phyloP scores from a whole-genome alignment of 64 coral and sea anemone species.

The Pachyseris speciosa region DNA sequence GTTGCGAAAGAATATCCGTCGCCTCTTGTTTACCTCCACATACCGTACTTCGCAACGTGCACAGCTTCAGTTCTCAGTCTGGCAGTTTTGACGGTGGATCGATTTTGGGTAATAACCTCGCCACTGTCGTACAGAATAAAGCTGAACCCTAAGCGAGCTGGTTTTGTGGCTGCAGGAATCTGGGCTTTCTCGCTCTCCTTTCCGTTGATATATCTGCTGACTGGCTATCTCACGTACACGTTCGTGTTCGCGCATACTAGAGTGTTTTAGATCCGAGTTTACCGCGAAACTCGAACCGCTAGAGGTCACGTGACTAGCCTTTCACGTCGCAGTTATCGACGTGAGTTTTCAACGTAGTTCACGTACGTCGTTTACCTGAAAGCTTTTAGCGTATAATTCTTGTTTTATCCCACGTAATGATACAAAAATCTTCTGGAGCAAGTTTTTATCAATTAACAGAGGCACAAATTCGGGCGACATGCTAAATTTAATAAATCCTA shows the following conservation, averaged over 20 bases:
- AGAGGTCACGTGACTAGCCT: too few species aligned
- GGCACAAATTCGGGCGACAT: too few species aligned
- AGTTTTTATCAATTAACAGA: too few species aligned
- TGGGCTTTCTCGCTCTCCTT: conserved; percentile 76
- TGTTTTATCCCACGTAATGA: too few species aligned
- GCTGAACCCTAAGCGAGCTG: conserved; percentile 58
- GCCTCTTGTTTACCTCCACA: conserved; percentile 21
- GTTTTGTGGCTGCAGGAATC: conserved; percentile 55
- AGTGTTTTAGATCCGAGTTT: too few species aligned
- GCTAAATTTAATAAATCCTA: too few species aligned
- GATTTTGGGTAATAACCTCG: conserved; percentile 68
- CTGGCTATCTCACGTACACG: conserved; percentile 63
- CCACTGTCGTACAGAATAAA: conserved; percentile 61
- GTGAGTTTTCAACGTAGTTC: too few species aligned
- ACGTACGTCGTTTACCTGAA: too few species aligned
- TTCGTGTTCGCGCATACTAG: conserved; percentile 80
- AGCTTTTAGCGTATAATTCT: too few species aligned
- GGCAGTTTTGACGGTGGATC: conserved; percentile 76
- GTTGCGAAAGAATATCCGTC: background rate
- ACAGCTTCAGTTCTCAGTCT: conserved; percentile 89
- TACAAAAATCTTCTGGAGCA: too few species aligned
- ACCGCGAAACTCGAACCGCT: too few species aligned
- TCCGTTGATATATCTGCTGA: conserved; percentile 77
- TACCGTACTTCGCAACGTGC: conserved; percentile 82
- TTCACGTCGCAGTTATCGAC: too few species aligned